phyloP scores from a whole-genome alignment of 1,140 invertebrate species.

The Branchinecta lindahli region DNA sequence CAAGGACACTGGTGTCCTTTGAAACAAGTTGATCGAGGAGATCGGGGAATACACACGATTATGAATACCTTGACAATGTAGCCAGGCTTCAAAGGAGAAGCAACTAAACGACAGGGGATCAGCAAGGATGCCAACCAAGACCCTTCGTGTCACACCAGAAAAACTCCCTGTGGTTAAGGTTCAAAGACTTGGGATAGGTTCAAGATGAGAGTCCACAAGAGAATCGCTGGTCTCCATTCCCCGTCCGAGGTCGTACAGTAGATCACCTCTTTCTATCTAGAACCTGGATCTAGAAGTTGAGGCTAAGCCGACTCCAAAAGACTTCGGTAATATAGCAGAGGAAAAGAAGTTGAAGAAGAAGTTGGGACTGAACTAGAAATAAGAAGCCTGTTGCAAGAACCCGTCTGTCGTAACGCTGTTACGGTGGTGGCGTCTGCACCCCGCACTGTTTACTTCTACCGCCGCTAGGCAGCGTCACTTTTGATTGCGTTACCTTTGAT shows the following conservation, averaged over 20 bases:
- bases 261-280: constrained; percentile 96
- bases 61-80: constrained; percentile 67
- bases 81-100: constrained; percentile 81
- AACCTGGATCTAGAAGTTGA: constrained; percentile 98
- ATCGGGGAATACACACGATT: constrained; percentile 81
- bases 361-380: too few species aligned
- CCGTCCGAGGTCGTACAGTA: constrained; percentile 98
- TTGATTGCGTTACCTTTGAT: too few species aligned
- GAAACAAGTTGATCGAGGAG: constrained; percentile 57
- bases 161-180: constrained; percentile 98
- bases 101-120: constrained; percentile 91
- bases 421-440: too few species aligned
- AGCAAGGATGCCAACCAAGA: constrained; percentile 89
- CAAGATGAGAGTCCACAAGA: constrained; percentile 96
- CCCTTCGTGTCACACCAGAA: constrained; percentile 88
- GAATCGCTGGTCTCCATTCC: constrained; percentile 93
- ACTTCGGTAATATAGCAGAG: not conserved
- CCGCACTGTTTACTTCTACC: too few species aligned
- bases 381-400: too few species aligned
- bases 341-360: too few species aligned
- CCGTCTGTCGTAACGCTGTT: too few species aligned
- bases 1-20: constrained; percentile 41
- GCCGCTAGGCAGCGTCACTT: too few species aligned
- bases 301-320: constrained; percentile 74
- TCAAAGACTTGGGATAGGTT: constrained; percentile 99